These are phyloP conservation scores for Dastarcus helophoroides DNA, from an alignment of 2,888 invertebrate species.

Conservation along the genomic window DNA sequence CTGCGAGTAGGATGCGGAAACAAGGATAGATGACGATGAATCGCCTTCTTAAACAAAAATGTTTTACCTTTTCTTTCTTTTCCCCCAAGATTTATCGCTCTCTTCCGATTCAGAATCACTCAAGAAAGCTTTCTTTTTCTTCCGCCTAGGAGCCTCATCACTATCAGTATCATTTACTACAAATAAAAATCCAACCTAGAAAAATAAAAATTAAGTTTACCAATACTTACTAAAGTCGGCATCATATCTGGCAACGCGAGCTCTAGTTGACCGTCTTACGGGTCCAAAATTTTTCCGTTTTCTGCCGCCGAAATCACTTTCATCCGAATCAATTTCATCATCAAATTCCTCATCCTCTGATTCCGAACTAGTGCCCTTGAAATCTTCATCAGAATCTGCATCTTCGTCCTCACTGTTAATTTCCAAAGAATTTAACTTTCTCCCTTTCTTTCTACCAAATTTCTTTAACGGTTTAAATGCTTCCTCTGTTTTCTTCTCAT, in stretches of 20 bases:
- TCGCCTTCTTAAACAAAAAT: no score
- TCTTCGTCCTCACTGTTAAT: conserved; percentile 51
- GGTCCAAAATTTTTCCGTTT: conserved; percentile 37
- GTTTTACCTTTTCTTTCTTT: conserved; percentile 36
- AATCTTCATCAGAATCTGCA: conserved; percentile 80
- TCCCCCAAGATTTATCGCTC: conserved; percentile 48
- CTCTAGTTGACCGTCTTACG: conserved; percentile 44
- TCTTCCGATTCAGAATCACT: conserved; percentile 49
- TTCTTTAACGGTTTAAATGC: conserved; percentile 21
- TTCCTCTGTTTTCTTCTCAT: conserved; percentile 13
- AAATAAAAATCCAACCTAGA: conserved; percentile 6
- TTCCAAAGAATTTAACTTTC: conserved; percentile 70
- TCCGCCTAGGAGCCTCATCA: conserved; percentile 42
- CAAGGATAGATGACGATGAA: no score
- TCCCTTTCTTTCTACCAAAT: conserved; percentile 49
- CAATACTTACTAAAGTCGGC: conserved; percentile 43
- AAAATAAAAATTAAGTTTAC: conserved; percentile 1
- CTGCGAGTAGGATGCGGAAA: no score
- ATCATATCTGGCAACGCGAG: conserved; percentile 41
- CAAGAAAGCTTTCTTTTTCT: conserved; percentile 47
- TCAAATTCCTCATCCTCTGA: conserved; percentile 46
- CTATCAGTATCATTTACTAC: conserved; percentile 20
- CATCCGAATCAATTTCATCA: conserved; percentile 41
- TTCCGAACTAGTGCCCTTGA: conserved; percentile 60
- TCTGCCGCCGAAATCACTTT: conserved; percentile 44